Evolutionary conservation across 2,113 vertebrate genomes (phyloP), one percentile per base, ranked within the genome.

Genomic region (Lutjanus erythropterus): DNA sequence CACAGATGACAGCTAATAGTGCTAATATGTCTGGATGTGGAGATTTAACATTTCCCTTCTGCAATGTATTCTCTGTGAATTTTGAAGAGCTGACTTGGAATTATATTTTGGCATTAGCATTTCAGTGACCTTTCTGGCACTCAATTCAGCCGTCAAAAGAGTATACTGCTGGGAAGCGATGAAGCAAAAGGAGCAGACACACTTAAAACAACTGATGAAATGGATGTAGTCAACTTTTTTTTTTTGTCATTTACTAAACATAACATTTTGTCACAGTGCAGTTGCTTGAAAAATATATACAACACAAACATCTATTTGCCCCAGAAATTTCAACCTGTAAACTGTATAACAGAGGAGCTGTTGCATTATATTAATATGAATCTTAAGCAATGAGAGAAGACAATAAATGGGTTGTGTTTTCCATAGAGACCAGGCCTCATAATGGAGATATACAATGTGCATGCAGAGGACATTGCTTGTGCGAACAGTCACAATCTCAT

Each of bases 371-470:
- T 74, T 58, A 49, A 73, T 74, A 76, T 72, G 65, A 81, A 78
- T 86, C 70, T 78, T 33, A 70, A 73, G 61, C 70, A 77, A 67
- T 62, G 71, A 81, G 49, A 61, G 52, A 49, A 44, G 61, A 78
- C 81, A 79, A 81, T 83, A 92, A 91, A 92, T 89, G 86, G 88
- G 81, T 37, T 80, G 80, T 78, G 68, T 86, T 89, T 78, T 86
- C 88, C 81, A 53, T 44, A 50, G 88, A 81, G 88, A 87, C 75
- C 67, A 41, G 81, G 69, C 68, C 84, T 92, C 88, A 88, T 92
- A 93, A 94, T 91, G 83, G 90, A 93, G 87, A 92, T 85, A 75
- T 77, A 92, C 75, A 92, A 84, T 64, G 58, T 73, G 71, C 82
- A 87, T 69, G 85, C 86, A 80, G 88, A 87, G 84, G 91, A 94